Evolutionary conservation across 2,888 invertebrate species (phyloP).

Genomic region (Julus scanicus): DNA sequence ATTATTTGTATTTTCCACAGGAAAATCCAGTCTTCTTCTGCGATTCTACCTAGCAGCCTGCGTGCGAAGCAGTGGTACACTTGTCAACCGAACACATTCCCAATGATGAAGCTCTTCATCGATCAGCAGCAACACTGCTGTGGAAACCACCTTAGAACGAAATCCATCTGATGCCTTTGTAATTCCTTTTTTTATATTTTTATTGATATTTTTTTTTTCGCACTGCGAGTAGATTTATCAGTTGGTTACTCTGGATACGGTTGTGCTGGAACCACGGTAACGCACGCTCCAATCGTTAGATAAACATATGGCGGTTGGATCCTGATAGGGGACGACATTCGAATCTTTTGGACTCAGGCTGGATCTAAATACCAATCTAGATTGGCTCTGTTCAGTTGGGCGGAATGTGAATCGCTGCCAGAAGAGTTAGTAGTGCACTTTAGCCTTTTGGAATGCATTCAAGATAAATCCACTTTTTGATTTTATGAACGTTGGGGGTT

Average conservation of each 20-base stretch:
- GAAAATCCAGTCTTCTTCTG: neutral
- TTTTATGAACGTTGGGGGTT: neutral
- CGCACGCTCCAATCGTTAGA: neutral
- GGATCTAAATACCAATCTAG: neutral
- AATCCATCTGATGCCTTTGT: neutral
- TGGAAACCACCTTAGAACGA: neutral
- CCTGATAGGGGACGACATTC: neutral
- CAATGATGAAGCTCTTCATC: slow-evolving; percentile 5
- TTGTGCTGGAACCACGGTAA: neutral
- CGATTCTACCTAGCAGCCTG: neutral
- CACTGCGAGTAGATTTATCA: neutral
- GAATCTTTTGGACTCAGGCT: neutral
- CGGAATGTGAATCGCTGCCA: neutral
- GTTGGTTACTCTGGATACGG: slow-evolving; percentile 17
- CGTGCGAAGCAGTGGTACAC: neutral
- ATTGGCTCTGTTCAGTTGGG: neutral
- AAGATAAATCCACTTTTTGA: neutral
- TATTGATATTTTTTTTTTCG: neutral
- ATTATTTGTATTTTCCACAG: neutral
- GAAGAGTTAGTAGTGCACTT: neutral
- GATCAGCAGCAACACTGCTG: neutral
- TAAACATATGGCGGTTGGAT: neutral
- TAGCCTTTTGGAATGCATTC: neutral
- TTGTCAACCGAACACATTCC: neutral
- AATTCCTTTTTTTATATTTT: neutral